Percentiles rank a stretch among this genome's conserved stretches.
phyloP scores from a whole-genome alignment of 2,888 invertebrate genomes.

The Drosophila hamatofila region DNA sequence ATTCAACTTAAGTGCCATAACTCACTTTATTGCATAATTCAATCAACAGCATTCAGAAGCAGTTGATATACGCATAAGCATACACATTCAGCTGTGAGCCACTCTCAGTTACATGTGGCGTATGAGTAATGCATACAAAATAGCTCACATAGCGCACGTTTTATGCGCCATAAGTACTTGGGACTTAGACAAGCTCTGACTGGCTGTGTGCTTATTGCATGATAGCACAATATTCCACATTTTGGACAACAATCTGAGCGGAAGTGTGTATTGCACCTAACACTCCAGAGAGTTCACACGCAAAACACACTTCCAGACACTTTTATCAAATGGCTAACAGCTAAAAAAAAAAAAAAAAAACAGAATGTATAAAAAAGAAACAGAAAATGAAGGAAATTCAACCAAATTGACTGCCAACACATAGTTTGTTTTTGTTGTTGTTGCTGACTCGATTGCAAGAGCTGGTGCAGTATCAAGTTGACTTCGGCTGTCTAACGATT shows the following conservation, averaged over 20 bases:
- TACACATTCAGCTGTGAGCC: slow-evolving; percentile 4
- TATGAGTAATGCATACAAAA: slow-evolving; percentile 61
- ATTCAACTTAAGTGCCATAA: background rate
- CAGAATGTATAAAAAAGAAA: slow-evolving; percentile 2
- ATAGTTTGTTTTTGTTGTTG: slow-evolving; percentile 10
- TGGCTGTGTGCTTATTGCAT: slow-evolving; percentile 43
- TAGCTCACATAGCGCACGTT: slow-evolving; percentile 34
- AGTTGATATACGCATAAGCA: slow-evolving; percentile 21
- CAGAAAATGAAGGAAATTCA: slow-evolving; percentile 29
- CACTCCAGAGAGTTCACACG: slow-evolving; percentile 54
- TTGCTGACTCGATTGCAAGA: slow-evolving; percentile 34
- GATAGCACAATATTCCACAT: slow-evolving; percentile 50
- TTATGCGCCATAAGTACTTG: slow-evolving; percentile 47
- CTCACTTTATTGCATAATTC: slow-evolving; percentile 7
- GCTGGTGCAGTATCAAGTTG: slow-evolving; percentile 49
- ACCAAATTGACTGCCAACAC: slow-evolving; percentile 64
- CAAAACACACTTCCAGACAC: slow-evolving; percentile 47
- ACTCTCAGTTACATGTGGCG: slow-evolving; percentile 27
- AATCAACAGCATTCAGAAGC: slow-evolving; percentile 31
- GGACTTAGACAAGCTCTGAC: slow-evolving; percentile 41
- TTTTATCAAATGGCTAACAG: slow-evolving; percentile 52
- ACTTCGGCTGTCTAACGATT: slow-evolving; percentile 46
- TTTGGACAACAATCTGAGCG: slow-evolving; percentile 42
- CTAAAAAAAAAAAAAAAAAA: background rate
- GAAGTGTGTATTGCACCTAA: slow-evolving; percentile 33